Evolutionary conservation across 2,888 invertebrate genomes (phyloP), one percentile per base, ranked within the genome.

Genomic region (Drosophila neoperkinsi): DNA sequence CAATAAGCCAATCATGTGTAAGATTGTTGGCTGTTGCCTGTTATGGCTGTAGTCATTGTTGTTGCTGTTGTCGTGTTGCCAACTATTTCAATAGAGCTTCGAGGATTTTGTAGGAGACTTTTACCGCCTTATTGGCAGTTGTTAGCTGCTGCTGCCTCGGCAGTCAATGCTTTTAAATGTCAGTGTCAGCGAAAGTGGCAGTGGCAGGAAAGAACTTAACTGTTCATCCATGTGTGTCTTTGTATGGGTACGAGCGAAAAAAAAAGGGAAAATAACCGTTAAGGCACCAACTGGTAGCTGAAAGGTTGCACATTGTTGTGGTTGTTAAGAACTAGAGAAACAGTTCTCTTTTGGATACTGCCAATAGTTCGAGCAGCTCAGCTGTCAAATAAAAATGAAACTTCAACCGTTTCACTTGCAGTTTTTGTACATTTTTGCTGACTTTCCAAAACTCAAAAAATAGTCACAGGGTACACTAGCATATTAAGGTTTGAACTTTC

Each of bases 1-100:
- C 71, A 63, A 57, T 71, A 75, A 80, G 88, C 77, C 90, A 87
- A 90, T 87, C 90, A 90, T 88, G 87, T 88, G 88, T 74, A 85
- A 81, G 88, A 88, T 74, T 77, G 75, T 60, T 63, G 57, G 71
- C 60, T 67, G 65, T 63, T 66, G 57, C 46, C 41, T 57, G 63
- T 62, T 68, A 69, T 55, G 31, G 57, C 16, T 13, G 18, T 43
- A 33, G 38, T 56, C 21, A 34, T 34, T 72, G 59, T 36, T 59
- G 49, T 21, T 53, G 59, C 50, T 65, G 74, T 55, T 71, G 77
- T 65, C 65, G 60, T 67, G 69, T 65, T 81, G 73, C 65, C 82
- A 84, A 82, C 77, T 79, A 73, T 82, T 80, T 73, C 78, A 71
- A 67, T 69, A 62, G 52, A 55, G 36, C 52, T 53, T 31, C 30